A percentile compares a stretch with the other conserved stretches of the same genome.
phyloP scores from a whole-genome alignment of 1,140 invertebrate species.

The Pemphigus obesinymphae region DNA sequence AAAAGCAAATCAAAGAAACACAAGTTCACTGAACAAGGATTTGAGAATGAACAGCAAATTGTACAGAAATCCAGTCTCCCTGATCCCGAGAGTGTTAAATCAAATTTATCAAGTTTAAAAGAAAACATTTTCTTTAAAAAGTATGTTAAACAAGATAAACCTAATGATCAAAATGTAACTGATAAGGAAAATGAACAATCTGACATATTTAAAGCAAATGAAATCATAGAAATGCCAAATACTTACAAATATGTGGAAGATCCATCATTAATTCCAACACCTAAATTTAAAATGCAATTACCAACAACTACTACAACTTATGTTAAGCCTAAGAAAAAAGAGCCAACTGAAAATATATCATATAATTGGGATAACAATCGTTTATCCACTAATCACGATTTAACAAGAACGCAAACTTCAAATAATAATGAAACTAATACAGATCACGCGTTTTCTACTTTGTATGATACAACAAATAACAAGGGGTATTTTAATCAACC shows the following conservation, averaged over 20 bases:
- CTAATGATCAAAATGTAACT: conserved; percentile 6
- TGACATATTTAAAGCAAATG: background rate
- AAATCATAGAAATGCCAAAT: conserved; percentile 3
- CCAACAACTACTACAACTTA: conserved; percentile 26
- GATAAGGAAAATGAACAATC: conserved; percentile 24
- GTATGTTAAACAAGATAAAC: conserved; percentile 33
- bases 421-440: conserved; percentile 16
- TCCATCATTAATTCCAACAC: conserved; percentile 32
- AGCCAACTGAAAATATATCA: background rate
- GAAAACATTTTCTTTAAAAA: conserved; percentile 33
- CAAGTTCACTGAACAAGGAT: background rate
- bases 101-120: conserved; percentile 32
- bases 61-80: conserved; percentile 18
- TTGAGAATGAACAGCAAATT: conserved; percentile 18
- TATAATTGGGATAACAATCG: conserved; percentile 17
- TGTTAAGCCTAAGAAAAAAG: conserved; percentile 16
- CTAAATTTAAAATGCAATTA: conserved; percentile 34
- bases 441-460: background rate
- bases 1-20: conserved; percentile 35
- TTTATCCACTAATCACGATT: background rate
- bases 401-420: background rate
- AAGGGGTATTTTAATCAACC: conserved; percentile 6
- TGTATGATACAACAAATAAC: background rate
- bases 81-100: conserved; percentile 39
- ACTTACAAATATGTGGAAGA: conserved; percentile 26